phyloP scores from a whole-genome alignment of 1,140 invertebrate genomes.

The Calephelis virginiensis region DNA sequence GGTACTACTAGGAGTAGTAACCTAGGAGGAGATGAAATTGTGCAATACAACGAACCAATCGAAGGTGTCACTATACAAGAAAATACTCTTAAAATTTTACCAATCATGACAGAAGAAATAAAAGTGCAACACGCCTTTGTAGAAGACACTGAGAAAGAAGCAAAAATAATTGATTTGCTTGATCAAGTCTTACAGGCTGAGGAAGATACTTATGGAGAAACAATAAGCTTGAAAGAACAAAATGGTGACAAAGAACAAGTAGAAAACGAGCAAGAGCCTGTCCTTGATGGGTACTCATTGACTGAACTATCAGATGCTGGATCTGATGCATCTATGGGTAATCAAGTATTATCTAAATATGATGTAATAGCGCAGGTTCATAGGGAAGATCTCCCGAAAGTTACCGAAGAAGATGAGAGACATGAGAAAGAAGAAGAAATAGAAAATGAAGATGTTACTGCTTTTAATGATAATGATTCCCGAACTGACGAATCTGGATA shows the following conservation, averaged over 20 bases:
- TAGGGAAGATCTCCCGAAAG: conserved; percentile 65
- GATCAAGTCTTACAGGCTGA: conserved; percentile 71
- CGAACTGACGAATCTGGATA: conserved; percentile 69
- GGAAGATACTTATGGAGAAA: conserved; percentile 63
- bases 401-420: conserved; percentile 59
- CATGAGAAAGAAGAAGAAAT: conserved; percentile 37
- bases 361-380: conserved; percentile 72
- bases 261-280: conserved; percentile 29
- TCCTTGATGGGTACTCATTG: conserved; percentile 57
- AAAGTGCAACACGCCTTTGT: conserved; percentile 52
- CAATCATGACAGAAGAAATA: conserved; percentile 47
- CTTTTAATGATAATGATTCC: conserved; percentile 64
- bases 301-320: conserved; percentile 66
- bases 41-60: conserved; percentile 31
- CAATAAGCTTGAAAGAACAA: conserved; percentile 51
- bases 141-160: conserved; percentile 70
- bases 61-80: conserved; percentile 33
- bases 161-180: conserved; percentile 68
- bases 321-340: conserved; percentile 68
- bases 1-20: conserved; percentile 48
- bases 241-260: conserved; percentile 42
- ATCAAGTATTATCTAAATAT: conserved; percentile 71
- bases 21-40: conserved; percentile 38
- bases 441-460: conserved; percentile 50
- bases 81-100: conserved; percentile 34